Evolutionary conservation across 2,113 vertebrate species (phyloP), one percentile per base, ranked within the genome.

Genomic region (Myotis brandtii): DNA sequence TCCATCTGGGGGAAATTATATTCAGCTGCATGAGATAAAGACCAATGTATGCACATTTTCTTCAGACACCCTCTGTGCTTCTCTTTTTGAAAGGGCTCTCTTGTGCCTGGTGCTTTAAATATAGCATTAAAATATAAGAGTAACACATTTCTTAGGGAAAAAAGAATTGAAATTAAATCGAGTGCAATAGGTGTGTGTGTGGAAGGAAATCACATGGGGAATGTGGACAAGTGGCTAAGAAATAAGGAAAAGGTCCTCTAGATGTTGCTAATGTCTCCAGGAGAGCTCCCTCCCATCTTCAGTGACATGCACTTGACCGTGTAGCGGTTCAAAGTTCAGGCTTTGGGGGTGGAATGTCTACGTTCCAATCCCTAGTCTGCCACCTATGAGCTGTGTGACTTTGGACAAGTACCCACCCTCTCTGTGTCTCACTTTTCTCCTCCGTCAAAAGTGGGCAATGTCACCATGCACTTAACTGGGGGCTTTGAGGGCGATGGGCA

Each of bases 31-130:
- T 4, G 76, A 96, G 80, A 89, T 89, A 91, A 82, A 96, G 85
- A 56, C 32, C 67, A 20, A 5, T 20, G 30, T n/a, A 6, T 1
- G 66, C 32, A 40, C 37, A 52, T 82, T 95, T 46, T 76, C 89
- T 75, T 85, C 95, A 86, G 84, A 87, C 54, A 66, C 8, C 30
- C 56, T 69, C 81, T 27, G 16, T 16, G 76, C 40, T 21, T n/a
- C 69, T 81, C n/a, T 77, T 96, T 96, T 97, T 95, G 92, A 95
- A 92, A 93, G 85, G 76, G 90, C 2, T 92, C 73, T 73, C 84
- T 50, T 4, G 6, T 52, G 77, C 81, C 91, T 96, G 81, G n/a
- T 96, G 81, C 95, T 97, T 96, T 70, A 95, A 93, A 96, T 80
- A 95, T 14, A 89, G 56, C 87, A 96, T 92, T 95, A 86, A 92